A percentile compares a stretch with the other conserved stretches of the same genome.
phyloP scores from a whole-genome alignment of 2,888 invertebrate species.

The Nephrotoma guestfalica region DNA sequence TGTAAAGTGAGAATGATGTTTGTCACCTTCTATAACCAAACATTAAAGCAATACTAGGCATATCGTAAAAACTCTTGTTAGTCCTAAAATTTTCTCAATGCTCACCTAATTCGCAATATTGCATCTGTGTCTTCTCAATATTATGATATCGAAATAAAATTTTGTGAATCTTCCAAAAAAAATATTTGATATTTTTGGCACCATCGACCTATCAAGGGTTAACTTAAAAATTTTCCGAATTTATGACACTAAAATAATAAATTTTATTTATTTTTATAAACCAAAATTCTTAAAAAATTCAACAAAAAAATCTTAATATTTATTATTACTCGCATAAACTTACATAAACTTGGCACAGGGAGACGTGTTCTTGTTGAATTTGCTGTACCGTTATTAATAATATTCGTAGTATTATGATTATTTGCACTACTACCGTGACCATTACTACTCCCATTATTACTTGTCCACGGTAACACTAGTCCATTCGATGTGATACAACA shows the following conservation, averaged over 20 bases:
- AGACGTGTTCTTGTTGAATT: constrained; percentile 6
- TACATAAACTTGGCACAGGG: constrained; percentile 7
- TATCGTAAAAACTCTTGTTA: no score
- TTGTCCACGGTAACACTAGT: constrained; percentile 11
- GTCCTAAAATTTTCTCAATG: no score
- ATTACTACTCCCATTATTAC: neutral
- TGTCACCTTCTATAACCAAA: no score
- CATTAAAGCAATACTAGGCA: no score
- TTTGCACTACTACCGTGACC: neutral
- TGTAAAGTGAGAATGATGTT: no score
- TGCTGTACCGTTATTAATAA: neutral
- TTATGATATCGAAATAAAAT: no score
- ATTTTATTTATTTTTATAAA: constrained; percentile 1
- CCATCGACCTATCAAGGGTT: neutral
- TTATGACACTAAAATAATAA: neutral
- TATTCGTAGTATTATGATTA: neutral
- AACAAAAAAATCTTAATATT: neutral
- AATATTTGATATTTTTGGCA: no score
- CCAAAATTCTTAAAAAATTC: neutral
- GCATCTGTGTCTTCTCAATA: no score
- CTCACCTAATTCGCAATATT: no score
- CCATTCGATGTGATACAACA: constrained; percentile 12
- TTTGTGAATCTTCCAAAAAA: no score
- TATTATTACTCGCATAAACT: neutral
- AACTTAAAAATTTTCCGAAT: neutral